These are phyloP conservation scores for Hippocampus zosterae DNA, from an alignment of 2,113 vertebrate species.

Conservation along the genomic window DNA sequence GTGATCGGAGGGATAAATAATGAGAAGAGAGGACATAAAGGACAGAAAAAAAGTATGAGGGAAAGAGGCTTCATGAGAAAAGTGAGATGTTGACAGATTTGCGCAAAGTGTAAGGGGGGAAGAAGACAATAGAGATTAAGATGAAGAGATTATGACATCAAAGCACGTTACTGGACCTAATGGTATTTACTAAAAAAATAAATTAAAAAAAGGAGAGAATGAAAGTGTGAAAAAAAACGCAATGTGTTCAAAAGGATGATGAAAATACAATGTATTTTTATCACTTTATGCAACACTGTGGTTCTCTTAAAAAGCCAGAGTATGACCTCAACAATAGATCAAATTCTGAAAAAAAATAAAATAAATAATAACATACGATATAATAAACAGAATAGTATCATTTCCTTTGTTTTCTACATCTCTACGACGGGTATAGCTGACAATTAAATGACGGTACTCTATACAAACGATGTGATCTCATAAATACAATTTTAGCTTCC, in stretches of 20 bases:
- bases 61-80: background rate
- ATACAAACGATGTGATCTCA: background rate
- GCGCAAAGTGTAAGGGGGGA: conserved; percentile 1
- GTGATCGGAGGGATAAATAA: conserved; percentile 7
- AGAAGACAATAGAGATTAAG: conserved; percentile 36
- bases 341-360: background rate
- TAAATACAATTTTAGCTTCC: background rate
- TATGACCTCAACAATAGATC: background rate
- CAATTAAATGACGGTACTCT: background rate
- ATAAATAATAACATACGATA: too few species aligned
- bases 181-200: conserved; percentile 26
- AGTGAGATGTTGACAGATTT: background rate
- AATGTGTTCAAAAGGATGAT: background rate
- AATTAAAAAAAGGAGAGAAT: background rate
- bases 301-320: background rate
- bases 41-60: background rate
- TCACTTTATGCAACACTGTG: background rate
- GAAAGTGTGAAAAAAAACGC: background rate
- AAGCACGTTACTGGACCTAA: conserved; percentile 28
- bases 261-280: background rate
- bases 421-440: background rate
- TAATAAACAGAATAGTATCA: background rate
- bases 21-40: background rate
- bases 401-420: background rate
- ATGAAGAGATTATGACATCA: conserved; percentile 55